Evolutionary conservation across 2,797 vertebrate species (phyloP).

Genomic region (Protonibea diacanthus): DNA sequence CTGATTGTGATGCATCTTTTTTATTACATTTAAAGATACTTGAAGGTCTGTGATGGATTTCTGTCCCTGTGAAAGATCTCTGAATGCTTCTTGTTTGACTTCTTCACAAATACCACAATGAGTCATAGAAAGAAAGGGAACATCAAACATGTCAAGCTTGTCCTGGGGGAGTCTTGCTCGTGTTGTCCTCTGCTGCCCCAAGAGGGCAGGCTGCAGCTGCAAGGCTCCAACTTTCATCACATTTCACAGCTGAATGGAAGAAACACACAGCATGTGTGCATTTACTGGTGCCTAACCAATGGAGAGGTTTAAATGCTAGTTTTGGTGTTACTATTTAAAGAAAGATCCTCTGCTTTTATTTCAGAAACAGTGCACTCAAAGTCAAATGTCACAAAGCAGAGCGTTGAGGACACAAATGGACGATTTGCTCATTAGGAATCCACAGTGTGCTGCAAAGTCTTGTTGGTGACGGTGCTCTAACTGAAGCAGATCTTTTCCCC

Average conservation of each 20-base stretch:
- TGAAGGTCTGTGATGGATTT: not conserved
- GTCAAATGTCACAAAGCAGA: too few relatives aligned
- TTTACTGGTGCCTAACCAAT: not conserved
- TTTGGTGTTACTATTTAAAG: not conserved
- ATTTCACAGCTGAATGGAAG: not conserved
- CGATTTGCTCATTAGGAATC: not conserved
- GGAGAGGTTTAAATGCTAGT: not conserved
- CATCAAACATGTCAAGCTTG: not conserved
- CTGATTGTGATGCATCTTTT: not conserved
- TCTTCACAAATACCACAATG: not conserved
- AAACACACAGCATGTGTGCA: not conserved
- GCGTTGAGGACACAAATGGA: not conserved
- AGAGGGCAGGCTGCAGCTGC: not conserved
- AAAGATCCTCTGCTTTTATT: not conserved
- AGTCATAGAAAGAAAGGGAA: not conserved
- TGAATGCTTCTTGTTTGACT: not conserved
- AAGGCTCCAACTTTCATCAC: not conserved
- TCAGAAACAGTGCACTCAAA: not conserved
- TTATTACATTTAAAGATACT: not conserved
- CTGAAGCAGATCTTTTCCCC: slow-evolving; percentile 6
- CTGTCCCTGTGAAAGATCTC: not conserved
- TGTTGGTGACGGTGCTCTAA: slow-evolving; percentile 4
- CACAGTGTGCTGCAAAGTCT: not conserved
- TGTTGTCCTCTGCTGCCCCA: not conserved
- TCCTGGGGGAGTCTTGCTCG: not conserved